These are phyloP conservation scores for Coleophora flavipennella DNA, from an alignment of 2,888 invertebrate species.

Conservation along the genomic window DNA sequence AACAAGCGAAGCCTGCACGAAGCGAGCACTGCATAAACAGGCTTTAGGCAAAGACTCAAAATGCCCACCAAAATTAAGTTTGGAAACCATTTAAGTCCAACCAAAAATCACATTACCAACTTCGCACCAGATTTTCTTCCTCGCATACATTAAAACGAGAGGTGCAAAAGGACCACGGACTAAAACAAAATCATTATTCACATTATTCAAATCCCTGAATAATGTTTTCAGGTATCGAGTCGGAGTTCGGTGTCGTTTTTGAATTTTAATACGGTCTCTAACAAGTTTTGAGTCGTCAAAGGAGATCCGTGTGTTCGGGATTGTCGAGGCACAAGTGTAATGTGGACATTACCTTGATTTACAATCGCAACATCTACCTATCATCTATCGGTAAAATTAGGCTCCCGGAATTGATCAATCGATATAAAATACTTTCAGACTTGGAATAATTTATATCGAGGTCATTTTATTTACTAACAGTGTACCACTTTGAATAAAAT, in stretches of 20 bases:
- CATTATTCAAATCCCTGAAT: conserved; percentile 72
- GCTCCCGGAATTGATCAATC: too few species aligned
- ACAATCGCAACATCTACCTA: too few species aligned
- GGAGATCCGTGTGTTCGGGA: conserved; percentile 53
- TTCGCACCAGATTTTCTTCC: conserved; percentile 41
- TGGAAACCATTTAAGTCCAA: conserved; percentile 60
- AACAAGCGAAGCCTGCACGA: conserved; percentile 7
- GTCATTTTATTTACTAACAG: too few species aligned
- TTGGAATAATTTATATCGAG: too few species aligned
- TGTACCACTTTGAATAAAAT: too few species aligned
- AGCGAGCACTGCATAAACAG: conserved; percentile 32
- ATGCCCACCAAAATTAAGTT: conserved; percentile 57
- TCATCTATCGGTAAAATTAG: too few species aligned
- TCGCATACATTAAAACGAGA: conserved; percentile 57
- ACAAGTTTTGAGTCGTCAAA: conserved; percentile 69
- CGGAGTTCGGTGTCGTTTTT: conserved; percentile 67
- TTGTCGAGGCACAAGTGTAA: conserved; percentile 21
- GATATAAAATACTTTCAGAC: too few species aligned
- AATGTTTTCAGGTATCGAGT: conserved; percentile 68
- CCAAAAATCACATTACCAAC: conserved; percentile 66
- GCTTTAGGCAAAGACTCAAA: conserved; percentile 29
- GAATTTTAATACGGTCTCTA: conserved; percentile 71
- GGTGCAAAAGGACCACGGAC: conserved; percentile 51
- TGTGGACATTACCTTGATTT: conserved; percentile 23
- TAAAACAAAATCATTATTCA: conserved; percentile 71